phyloP scores from a whole-genome alignment of 1,140 invertebrate genomes.

The Halictus rubicundus region DNA sequence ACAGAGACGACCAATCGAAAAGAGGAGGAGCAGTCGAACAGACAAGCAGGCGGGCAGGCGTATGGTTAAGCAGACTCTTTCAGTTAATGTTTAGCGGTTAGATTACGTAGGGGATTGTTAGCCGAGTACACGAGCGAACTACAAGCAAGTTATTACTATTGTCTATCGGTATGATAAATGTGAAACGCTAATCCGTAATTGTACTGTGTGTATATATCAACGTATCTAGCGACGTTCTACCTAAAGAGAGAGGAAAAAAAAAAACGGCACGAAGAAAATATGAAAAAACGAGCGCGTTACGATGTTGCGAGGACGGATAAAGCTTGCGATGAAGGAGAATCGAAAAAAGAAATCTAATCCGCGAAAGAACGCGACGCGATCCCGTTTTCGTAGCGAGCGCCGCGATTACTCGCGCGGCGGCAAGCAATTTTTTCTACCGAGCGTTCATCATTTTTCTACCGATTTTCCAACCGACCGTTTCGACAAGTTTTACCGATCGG shows the following conservation, averaged over 20 bases:
- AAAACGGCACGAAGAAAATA: no score
- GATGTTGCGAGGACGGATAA: slow-evolving; percentile 12
- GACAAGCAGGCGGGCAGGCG: background rate
- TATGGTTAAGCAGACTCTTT: slow-evolving; percentile 52
- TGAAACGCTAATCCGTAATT: slow-evolving; percentile 65
- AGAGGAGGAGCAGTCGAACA: background rate
- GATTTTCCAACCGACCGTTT: slow-evolving; percentile 15
- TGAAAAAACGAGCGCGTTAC: slow-evolving; percentile 25
- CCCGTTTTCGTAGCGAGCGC: background rate
- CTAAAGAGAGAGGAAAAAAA: slow-evolving; percentile 12
- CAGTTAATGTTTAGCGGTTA: slow-evolving; percentile 63
- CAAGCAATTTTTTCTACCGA: slow-evolving; percentile 27
- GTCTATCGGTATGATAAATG: slow-evolving; percentile 67
- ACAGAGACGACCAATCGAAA: background rate
- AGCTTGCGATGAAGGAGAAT: slow-evolving; percentile 3
- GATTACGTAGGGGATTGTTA: slow-evolving; percentile 64
- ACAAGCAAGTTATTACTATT: slow-evolving; percentile 59
- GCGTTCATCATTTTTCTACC: slow-evolving; percentile 40
- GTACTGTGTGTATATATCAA: slow-evolving; percentile 65
- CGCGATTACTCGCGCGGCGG: background rate
- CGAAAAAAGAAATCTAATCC: background rate
- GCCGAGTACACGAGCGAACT: slow-evolving; percentile 53
- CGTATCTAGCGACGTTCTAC: slow-evolving; percentile 58
- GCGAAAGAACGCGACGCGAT: background rate
- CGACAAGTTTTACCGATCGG: slow-evolving; percentile 9